These are phyloP conservation scores for Gadus macrocephalus DNA, from an alignment of 2,113 vertebrate species.

Conservation along the genomic window DNA sequence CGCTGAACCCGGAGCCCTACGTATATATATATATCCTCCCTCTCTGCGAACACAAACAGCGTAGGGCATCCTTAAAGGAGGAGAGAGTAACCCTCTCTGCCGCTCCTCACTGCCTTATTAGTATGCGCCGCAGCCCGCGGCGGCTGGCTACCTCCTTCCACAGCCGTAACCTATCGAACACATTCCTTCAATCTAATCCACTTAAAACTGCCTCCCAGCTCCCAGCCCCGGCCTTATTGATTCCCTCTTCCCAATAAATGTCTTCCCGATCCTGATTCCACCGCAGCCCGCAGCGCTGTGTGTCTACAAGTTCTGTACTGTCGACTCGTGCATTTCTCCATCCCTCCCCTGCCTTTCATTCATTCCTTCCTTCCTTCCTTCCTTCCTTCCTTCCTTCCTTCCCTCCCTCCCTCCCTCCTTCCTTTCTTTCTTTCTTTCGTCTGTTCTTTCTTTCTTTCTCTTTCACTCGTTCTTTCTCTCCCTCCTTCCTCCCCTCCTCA, in stretches of 20 bases:
- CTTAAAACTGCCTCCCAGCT: slow-evolving; percentile 74
- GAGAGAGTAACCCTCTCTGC: slow-evolving; percentile 58
- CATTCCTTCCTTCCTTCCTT: background rate
- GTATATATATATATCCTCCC: background rate
- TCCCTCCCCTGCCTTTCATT: background rate
- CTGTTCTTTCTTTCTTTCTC: background rate
- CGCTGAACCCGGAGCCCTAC: background rate
- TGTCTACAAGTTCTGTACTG: slow-evolving; percentile 8
- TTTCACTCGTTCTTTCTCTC: no score
- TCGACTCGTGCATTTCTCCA: background rate
- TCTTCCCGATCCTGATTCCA: slow-evolving; percentile 63
- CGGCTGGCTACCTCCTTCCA: slow-evolving; percentile 67
- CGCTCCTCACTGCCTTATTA: slow-evolving; percentile 62
- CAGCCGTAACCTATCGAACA: slow-evolving; percentile 79
- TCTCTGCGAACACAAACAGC: slow-evolving; percentile 38
- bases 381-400: background rate
- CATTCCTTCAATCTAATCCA: slow-evolving; percentile 78
- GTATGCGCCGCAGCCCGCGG: slow-evolving; percentile 70
- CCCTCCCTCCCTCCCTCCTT: slow-evolving; percentile 13
- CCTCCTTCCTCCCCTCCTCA: background rate
- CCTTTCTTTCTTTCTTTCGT: slow-evolving; percentile 16
- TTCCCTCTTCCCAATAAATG: slow-evolving; percentile 72
- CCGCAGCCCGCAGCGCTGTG: slow-evolving; percentile 67
- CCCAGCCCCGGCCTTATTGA: slow-evolving; percentile 74
- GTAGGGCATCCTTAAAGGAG: slow-evolving; percentile 21